Evolutionary conservation across 2,888 invertebrate species (phyloP), one percentile per base, ranked within the genome.

Genomic region (Hemistola chrysoprasaria): DNA sequence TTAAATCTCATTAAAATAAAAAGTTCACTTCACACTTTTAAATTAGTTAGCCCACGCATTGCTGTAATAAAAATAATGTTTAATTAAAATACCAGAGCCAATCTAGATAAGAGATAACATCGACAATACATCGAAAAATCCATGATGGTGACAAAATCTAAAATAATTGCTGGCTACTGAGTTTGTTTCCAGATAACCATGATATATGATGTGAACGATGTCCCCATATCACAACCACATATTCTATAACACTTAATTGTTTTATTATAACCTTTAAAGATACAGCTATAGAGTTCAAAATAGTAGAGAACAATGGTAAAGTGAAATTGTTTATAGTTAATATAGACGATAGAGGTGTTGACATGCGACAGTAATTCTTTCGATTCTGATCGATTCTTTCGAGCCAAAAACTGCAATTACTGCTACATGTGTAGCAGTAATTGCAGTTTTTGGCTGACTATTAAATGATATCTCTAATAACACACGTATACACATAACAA

Each of bases 151-250:
- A 66, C 65, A 53, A 66, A 70, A 71, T 71, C 72, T 64, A 67
- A 71, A 69, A 68, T 71, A 71, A 71, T 71, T 71, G 70, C 63
- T 53, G 50, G 71, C 71, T 71, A 71, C 71, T 46, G 64, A 58
- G 66, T 69, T 66, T 56, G 71, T 65, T 59, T 48, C 39, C 44
- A 53, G 73, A 71, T 71, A 72, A 69, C 56, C 49, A 65, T 71
- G 73, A 72, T 72, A 69, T 62, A 71, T 65, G 61, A 64, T 71
- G 62, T 62, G 67, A 68, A 61, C 56, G 56, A 48, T 59, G 45
- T 37, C 37, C 39, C 47, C 44, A 28, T 60, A 60, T 59, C 62
- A 45, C 26, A 6, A 25, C 49, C 47, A 47, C 47, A 3, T 24
- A 56, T 65, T 59, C 59, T 52, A 3, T 8, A 35, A 47, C 31